These are phyloP conservation scores for Drusus annulatus DNA, from an alignment of 1,140 invertebrate species.

Conservation along the genomic window DNA sequence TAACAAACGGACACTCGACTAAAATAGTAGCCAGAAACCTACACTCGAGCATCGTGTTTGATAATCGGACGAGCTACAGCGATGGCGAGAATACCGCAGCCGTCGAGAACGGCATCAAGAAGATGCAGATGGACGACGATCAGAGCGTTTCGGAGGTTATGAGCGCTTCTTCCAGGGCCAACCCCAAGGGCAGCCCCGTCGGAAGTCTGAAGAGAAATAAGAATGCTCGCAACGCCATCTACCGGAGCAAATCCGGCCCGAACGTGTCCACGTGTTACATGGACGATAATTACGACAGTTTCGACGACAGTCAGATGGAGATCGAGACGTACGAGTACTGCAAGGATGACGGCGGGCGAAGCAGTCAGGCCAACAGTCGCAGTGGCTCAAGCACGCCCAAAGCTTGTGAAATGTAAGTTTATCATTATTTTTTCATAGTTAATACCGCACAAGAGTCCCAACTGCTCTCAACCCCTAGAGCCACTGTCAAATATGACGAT, in stretches of 20 bases:
- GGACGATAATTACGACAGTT: slow-evolving; percentile 64
- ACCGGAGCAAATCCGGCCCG: slow-evolving; percentile 60
- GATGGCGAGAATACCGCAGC: slow-evolving; percentile 45
- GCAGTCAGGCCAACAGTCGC: slow-evolving; percentile 50
- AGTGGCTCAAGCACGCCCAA: slow-evolving; percentile 53
- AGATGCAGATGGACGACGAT: slow-evolving; percentile 63
- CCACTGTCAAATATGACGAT: too few species aligned
- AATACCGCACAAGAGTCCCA: too few species aligned
- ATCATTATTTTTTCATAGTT: too few species aligned
- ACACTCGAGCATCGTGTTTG: slow-evolving; percentile 56
- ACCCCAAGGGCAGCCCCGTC: slow-evolving; percentile 52
- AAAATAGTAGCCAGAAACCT: slow-evolving; percentile 54
- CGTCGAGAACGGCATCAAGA: slow-evolving; percentile 46
- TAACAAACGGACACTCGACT: slow-evolving; percentile 14
- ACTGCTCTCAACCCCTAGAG: too few species aligned
- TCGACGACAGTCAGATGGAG: slow-evolving; percentile 62
- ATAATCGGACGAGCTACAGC: slow-evolving; percentile 49
- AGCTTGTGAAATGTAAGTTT: slow-evolving; percentile 49
- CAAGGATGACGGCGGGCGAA: slow-evolving; percentile 64
- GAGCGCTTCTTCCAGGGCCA: slow-evolving; percentile 64
- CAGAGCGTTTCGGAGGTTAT: slow-evolving; percentile 66
- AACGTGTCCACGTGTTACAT: slow-evolving; percentile 55
- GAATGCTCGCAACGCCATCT: slow-evolving; percentile 56
- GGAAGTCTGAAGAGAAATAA: slow-evolving; percentile 60
- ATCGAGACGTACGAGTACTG: slow-evolving; percentile 63